phyloP scores from a whole-genome alignment of 2,797 vertebrate genomes.

The Numenius phaeopus region DNA sequence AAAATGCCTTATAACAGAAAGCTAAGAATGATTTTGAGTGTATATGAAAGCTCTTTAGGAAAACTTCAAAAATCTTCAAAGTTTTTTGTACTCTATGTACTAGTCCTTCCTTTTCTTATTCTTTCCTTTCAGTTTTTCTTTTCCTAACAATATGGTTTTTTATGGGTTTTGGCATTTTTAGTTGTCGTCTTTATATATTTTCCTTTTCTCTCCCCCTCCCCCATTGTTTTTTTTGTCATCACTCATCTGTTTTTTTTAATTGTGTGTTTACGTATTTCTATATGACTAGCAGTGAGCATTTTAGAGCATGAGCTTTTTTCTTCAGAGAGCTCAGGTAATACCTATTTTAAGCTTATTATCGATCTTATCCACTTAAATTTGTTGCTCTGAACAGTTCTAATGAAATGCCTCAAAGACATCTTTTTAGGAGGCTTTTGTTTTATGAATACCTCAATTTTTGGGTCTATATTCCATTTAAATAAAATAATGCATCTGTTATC shows the following conservation, averaged over 20 bases:
- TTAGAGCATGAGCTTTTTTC: background rate
- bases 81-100: background rate
- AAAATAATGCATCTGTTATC: background rate
- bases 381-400: background rate
- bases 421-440: constrained; percentile 1
- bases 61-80: background rate
- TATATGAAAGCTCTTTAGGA: background rate
- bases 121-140: background rate
- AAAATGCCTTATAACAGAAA: background rate
- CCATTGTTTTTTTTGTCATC: background rate
- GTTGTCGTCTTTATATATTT: background rate
- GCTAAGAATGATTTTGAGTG: background rate
- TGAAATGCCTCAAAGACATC: background rate
- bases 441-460: background rate
- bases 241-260: background rate
- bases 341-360: constrained; percentile 14
- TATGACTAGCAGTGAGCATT: background rate
- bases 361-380: background rate
- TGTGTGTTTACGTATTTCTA: accelerated
- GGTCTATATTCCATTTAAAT: background rate
- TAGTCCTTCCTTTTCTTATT: background rate
- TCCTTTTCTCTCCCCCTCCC: accelerated
- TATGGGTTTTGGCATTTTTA: background rate
- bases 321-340: background rate
- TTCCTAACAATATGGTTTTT: accelerated